phyloP scores from a whole-genome alignment of 2,797 vertebrate genomes.

The Pantherophis vulpinus region DNA sequence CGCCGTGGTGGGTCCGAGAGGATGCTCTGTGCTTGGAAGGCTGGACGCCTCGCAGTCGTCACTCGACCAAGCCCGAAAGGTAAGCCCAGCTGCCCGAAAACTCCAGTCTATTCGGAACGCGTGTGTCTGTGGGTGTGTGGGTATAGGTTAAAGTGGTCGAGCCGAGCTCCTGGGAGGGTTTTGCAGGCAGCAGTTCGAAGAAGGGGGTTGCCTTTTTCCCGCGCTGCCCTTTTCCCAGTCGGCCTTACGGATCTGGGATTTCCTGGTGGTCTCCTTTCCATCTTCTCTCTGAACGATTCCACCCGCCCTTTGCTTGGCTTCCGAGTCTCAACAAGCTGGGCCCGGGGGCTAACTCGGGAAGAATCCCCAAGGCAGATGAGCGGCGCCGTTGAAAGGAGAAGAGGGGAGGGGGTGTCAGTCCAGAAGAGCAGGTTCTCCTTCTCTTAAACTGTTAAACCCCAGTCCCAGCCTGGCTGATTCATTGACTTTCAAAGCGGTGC shows the following conservation, averaged over 20 bases:
- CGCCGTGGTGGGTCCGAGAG: constrained; percentile 51
- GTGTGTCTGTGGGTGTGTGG: neutral
- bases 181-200: neutral
- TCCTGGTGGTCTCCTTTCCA: neutral
- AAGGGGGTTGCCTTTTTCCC: neutral
- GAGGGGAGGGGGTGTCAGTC: neutral
- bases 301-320: neutral
- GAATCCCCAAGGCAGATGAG: neutral
- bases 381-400: neutral
- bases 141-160: neutral
- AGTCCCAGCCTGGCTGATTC: neutral
- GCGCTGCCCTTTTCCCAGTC: neutral
- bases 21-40: constrained; percentile 42
- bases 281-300: neutral
- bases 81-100: constrained; percentile 5
- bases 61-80: constrained; percentile 46
- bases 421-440: neutral
- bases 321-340: neutral
- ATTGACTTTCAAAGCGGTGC: neutral
- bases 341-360: neutral
- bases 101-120: neutral
- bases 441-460: neutral
- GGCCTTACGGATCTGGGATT: neutral
- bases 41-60: constrained; percentile 49
- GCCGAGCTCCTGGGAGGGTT: neutral